Percentiles rank a stretch among this genome's conserved stretches.
Evolutionary conservation across 2,797 vertebrate species (phyloP).

Genomic region (Anabas testudineus): DNA sequence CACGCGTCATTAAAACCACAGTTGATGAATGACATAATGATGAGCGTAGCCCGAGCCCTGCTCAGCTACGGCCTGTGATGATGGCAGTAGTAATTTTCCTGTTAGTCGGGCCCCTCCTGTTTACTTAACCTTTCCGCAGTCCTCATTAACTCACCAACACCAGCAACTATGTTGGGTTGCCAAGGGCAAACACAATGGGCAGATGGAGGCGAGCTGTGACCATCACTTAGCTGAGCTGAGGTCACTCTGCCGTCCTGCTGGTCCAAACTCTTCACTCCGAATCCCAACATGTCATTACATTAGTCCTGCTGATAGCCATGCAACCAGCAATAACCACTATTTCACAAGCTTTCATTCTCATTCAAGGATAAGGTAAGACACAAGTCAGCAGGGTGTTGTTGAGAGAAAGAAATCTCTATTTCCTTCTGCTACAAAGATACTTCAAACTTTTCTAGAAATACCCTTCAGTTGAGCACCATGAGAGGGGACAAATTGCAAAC

Average conservation of each 20-base stretch:
- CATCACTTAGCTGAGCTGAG: constrained; percentile 78
- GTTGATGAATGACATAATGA: constrained; percentile 82
- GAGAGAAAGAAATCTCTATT: constrained; percentile 46
- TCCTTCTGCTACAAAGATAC: constrained; percentile 50
- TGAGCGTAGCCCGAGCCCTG: constrained; percentile 69
- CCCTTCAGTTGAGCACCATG: constrained; percentile 66
- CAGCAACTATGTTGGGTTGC: constrained; percentile 79
- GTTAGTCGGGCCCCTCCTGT: constrained; percentile 84
- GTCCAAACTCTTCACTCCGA: constrained; percentile 62
- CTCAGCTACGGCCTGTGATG: constrained; percentile 65
- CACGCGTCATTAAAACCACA: constrained; percentile 80
- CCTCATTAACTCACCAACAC: constrained; percentile 85
- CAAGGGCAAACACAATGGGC: constrained; percentile 84
- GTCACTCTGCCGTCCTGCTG: constrained; percentile 71
- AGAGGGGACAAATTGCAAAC: constrained; percentile 76
- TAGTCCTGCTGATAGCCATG: constrained; percentile 61
- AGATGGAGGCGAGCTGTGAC: constrained; percentile 79
- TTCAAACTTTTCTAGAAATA: constrained; percentile 49
- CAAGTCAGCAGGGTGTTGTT: constrained; percentile 54
- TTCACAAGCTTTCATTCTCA: constrained; percentile 52
- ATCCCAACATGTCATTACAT: constrained; percentile 76
- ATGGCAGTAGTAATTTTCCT: constrained; percentile 81
- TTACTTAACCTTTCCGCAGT: constrained; percentile 87
- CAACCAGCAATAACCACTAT: constrained; percentile 53
- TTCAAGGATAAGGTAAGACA: constrained; percentile 50